These are phyloP conservation scores for Echinops telfairi DNA, from an alignment of 2,113 vertebrate genomes.

Conservation along the genomic window DNA sequence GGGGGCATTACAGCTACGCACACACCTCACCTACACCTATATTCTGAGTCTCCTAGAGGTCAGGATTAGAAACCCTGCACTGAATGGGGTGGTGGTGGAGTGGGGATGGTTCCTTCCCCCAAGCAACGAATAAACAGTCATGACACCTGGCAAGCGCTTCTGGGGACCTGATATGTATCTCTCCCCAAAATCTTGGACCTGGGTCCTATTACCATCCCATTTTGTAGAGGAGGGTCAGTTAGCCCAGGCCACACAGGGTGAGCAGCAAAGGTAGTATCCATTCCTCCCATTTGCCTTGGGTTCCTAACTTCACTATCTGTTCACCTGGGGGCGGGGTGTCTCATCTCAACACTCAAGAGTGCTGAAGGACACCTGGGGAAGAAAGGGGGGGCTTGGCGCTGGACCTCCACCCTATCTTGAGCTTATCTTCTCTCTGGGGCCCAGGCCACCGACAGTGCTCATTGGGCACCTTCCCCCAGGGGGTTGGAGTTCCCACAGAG, in stretches of 20 bases:
- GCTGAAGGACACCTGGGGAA: background rate
- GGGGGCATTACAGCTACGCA: background rate
- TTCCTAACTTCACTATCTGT: background rate
- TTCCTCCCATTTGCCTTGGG: background rate
- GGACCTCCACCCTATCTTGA: background rate
- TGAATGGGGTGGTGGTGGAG: background rate
- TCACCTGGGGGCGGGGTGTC: too few species aligned
- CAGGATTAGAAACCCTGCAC: background rate
- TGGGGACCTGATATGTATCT: slow-evolving; percentile 1
- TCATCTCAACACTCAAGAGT: background rate
- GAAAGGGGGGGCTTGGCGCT: background rate
- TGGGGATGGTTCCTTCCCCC: background rate
- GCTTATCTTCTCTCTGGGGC: background rate
- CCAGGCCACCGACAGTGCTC: background rate
- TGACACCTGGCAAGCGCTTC: background rate
- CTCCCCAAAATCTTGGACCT: background rate
- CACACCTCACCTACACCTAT: too few species aligned
- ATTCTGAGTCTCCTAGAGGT: background rate
- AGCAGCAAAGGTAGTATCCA: background rate
- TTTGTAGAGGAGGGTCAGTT: slow-evolving; percentile 22
- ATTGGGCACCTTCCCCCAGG: background rate
- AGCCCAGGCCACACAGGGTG: background rate
- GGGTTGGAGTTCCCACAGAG: background rate
- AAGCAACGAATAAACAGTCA: background rate
- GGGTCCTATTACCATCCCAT: background rate